Conservation (phyloP, 2,797 vertebrate genomes). For the Manis crassicaudata region DNA sequence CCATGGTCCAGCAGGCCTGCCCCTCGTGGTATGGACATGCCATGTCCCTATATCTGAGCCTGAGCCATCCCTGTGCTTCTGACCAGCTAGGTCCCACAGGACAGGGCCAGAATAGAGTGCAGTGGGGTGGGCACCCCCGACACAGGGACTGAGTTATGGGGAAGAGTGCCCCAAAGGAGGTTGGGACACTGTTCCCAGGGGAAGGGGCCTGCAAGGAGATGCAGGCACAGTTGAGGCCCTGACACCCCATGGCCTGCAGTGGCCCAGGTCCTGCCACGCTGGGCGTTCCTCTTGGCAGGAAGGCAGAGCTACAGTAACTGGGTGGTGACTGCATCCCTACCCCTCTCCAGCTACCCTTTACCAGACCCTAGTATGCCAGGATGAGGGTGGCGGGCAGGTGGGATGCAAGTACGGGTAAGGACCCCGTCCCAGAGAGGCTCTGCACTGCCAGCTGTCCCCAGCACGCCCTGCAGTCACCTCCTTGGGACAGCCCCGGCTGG, state of each 20-base stretch:
- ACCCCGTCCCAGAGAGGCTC: background rate
- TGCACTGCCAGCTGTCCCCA: accelerated
- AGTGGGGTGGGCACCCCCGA: no score
- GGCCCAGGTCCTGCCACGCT: accelerated
- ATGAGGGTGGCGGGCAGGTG: background rate
- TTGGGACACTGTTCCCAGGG: background rate
- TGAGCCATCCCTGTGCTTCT: background rate
- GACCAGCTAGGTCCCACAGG: background rate
- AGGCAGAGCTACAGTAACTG: background rate
- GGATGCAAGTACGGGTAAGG: background rate
- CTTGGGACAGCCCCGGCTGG: background rate
- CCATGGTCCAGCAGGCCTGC: background rate
- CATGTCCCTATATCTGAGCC: background rate
- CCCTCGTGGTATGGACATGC: background rate
- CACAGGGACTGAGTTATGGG: background rate
- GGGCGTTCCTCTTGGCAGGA: background rate
- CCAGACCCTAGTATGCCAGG: no score
- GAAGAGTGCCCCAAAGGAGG: background rate
- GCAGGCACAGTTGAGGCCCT: background rate
- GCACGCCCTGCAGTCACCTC: accelerated
- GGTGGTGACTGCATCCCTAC: accelerated
- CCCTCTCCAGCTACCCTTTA: accelerated
- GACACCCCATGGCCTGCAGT: accelerated
- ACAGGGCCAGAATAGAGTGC: no score
- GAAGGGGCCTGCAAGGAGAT: no score